Percentiles rank a stretch among this genome's conserved stretches.
These are phyloP conservation scores for Trichomalopsis sarcophagae DNA, from an alignment of 1,140 invertebrate genomes.

Conservation along the genomic window DNA sequence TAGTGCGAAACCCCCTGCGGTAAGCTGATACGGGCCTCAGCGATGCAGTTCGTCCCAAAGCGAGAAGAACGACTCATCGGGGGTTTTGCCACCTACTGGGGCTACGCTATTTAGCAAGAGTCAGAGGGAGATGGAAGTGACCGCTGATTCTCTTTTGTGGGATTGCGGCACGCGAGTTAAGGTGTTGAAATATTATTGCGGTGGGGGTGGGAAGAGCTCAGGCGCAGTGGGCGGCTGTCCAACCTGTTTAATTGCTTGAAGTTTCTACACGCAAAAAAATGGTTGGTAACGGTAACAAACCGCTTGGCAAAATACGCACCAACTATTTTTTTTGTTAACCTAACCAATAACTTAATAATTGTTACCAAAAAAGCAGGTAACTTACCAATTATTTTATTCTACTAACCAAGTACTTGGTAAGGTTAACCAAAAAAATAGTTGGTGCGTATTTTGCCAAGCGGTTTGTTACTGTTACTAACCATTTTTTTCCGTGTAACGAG, in stretches of 20 bases:
- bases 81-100: conserved; percentile 64
- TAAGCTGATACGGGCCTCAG: conserved; percentile 57
- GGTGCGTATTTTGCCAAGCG: no score
- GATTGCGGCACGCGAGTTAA: neutral
- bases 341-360: no score
- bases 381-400: no score
- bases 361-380: no score
- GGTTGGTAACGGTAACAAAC: no score
- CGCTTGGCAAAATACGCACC: no score
- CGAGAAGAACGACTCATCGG: conserved; percentile 53
- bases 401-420: no score
- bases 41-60: neutral
- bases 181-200: neutral
- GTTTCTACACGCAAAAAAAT: no score
- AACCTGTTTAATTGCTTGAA: neutral
- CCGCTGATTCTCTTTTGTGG: conserved; percentile 4
- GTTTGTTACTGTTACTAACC: no score
- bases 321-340: no score
- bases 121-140: neutral
- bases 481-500: no score
- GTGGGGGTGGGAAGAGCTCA: neutral
- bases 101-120: conserved; percentile 51
- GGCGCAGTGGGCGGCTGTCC: neutral
- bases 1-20: conserved; percentile 64
- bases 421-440: no score